A percentile compares a stretch with the other conserved stretches of the same genome.
These are phyloP conservation scores for Piprites chloris DNA, from an alignment of 2,113 vertebrate species.

Conservation along the genomic window DNA sequence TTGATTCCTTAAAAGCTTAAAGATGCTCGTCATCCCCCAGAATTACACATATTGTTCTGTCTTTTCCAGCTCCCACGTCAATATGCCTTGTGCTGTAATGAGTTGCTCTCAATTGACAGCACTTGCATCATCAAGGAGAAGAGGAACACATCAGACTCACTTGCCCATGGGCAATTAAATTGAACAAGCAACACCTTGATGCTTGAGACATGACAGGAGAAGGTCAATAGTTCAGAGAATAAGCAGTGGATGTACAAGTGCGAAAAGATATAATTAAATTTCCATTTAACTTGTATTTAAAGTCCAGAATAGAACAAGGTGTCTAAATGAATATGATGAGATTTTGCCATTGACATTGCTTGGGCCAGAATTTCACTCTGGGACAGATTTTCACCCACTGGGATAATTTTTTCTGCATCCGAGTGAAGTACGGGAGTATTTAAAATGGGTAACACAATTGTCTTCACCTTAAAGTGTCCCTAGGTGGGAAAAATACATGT, in stretches of 20 bases:
- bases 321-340: background rate
- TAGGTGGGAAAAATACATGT: background rate
- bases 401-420: background rate
- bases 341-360: background rate
- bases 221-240: background rate
- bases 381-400: background rate
- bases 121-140: background rate
- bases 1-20: background rate
- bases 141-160: background rate
- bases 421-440: background rate
- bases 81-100: background rate
- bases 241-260: background rate
- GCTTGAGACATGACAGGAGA: background rate
- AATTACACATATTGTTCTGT: background rate
- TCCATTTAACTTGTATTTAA: background rate
- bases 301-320: background rate
- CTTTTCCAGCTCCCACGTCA: background rate
- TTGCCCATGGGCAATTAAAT: background rate
- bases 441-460: background rate
- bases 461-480: background rate
- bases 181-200: background rate
- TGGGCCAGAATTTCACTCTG: background rate
- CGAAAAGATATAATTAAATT: background rate
- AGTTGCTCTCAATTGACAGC: background rate
- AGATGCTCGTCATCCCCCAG: background rate